Percentiles rank a stretch among this genome's conserved stretches.
Conservation (phyloP, 2,797 vertebrate species). For the Sparus aurata region DNA sequence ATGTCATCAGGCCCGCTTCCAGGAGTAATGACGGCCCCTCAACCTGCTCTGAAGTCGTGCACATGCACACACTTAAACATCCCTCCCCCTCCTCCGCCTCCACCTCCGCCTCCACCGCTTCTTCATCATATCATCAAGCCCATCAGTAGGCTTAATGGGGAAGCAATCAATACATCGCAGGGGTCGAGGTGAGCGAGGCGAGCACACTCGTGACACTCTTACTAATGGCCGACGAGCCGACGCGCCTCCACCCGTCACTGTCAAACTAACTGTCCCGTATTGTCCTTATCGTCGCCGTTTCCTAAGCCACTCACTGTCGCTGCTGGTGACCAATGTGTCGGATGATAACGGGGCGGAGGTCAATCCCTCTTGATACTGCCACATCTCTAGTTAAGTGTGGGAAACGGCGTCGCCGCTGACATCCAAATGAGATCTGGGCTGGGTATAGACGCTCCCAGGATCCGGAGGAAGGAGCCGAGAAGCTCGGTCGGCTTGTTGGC, state of each 20-base stretch:
- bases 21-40: slow-evolving; percentile 66
- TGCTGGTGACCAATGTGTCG: slow-evolving; percentile 21
- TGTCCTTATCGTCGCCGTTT: slow-evolving; percentile 65
- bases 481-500: slow-evolving; percentile 33
- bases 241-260: slow-evolving; percentile 50
- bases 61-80: slow-evolving; percentile 70
- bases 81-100: not conserved
- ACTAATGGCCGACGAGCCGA: slow-evolving; percentile 60
- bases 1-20: slow-evolving; percentile 71
- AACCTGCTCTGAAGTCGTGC: slow-evolving; percentile 60
- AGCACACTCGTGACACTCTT: slow-evolving; percentile 69
- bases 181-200: slow-evolving; percentile 70
- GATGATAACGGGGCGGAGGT: slow-evolving; percentile 71
- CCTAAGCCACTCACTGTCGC: slow-evolving; percentile 71
- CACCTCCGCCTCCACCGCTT: slow-evolving; percentile 30
- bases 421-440: slow-evolving; percentile 42
- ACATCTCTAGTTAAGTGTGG: slow-evolving; percentile 46
- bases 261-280: slow-evolving; percentile 55
- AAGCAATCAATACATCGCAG: slow-evolving; percentile 72
- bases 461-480: too few species aligned
- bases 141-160: slow-evolving; percentile 79
- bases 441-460: slow-evolving; percentile 8
- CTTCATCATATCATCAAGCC: slow-evolving; percentile 80
- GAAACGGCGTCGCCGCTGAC: slow-evolving; percentile 17
- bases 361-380: slow-evolving; percentile 77